A percentile compares a stretch with the other conserved stretches of the same genome.
Conservation (phyloP, 1,140 invertebrate species). For the Panulirus ornatus region DNA sequence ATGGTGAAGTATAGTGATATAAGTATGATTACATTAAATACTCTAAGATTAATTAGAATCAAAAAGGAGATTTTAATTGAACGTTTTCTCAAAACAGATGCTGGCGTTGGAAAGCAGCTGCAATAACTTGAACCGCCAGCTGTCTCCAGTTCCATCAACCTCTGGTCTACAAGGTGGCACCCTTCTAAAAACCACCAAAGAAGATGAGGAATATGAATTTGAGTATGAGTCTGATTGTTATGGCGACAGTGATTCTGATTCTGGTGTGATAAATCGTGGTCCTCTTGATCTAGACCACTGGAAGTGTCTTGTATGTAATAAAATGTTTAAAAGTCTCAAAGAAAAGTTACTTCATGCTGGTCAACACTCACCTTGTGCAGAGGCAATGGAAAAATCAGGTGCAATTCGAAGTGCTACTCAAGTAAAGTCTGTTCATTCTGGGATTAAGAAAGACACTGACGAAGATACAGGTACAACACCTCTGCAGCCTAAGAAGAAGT, state of each 20-base stretch:
- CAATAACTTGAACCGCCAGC: slow-evolving; percentile 38
- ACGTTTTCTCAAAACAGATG: slow-evolving; percentile 20
- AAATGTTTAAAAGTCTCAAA: slow-evolving; percentile 83
- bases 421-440: slow-evolving; percentile 18
- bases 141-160: slow-evolving; percentile 49
- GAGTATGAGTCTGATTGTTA: slow-evolving; percentile 75
- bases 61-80: no score
- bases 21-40: no score
- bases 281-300: slow-evolving; percentile 72
- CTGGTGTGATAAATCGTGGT: slow-evolving; percentile 43
- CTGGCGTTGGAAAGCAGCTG: slow-evolving; percentile 4
- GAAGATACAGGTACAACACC: slow-evolving; percentile 9
- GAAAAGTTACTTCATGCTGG: slow-evolving; percentile 78
- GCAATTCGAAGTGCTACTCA: slow-evolving; percentile 51
- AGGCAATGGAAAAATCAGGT: slow-evolving; percentile 63
- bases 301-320: slow-evolving; percentile 79
- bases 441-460: slow-evolving; percentile 17
- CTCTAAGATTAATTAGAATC: no score
- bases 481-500: slow-evolving; percentile 56
- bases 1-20: no score
- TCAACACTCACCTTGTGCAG: slow-evolving; percentile 73
- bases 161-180: slow-evolving; percentile 53
- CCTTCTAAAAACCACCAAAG: slow-evolving; percentile 33
- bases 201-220: slow-evolving; percentile 74
- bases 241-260: slow-evolving; percentile 71